phyloP scores from a whole-genome alignment of 2,797 vertebrate genomes.

The Sarcoramphus papa region DNA sequence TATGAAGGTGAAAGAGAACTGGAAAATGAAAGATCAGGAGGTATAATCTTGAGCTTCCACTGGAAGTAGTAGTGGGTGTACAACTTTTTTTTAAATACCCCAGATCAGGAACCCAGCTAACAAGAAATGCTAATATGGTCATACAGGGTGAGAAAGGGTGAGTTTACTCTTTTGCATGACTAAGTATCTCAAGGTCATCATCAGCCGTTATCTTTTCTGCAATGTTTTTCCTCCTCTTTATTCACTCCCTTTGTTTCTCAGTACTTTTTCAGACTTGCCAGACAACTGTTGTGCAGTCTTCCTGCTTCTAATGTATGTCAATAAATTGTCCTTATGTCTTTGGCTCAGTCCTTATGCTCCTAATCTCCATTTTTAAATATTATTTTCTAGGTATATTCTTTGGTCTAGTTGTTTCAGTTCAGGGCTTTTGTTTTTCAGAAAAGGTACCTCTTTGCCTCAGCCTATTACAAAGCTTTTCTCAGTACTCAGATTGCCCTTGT shows the following conservation, averaged over 20 bases:
- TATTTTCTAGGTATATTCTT: neutral
- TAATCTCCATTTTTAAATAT: neutral
- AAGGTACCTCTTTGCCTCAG: neutral
- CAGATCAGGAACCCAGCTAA: neutral
- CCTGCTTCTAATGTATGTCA: neutral
- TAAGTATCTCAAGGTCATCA: slow-evolving; percentile 1
- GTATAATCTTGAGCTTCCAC: neutral
- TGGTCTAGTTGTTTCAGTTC: neutral
- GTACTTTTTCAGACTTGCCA: slow-evolving; percentile 5
- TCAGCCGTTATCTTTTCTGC: neutral
- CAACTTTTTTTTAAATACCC: neutral
- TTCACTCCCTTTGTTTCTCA: slow-evolving; percentile 25
- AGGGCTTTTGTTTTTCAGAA: neutral
- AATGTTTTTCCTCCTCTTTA: neutral
- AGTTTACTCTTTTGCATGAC: neutral
- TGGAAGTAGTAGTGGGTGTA: neutral
- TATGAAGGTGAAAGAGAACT: neutral
- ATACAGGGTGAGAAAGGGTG: neutral
- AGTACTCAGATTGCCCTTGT: neutral
- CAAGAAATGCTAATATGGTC: neutral
- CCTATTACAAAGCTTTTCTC: neutral
- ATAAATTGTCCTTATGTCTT: neutral
- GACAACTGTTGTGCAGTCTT: neutral
- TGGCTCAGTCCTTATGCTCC: neutral
- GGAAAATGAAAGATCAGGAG: neutral